phyloP scores from a whole-genome alignment of 2,888 invertebrate genomes.

The Volucella bombylans region DNA sequence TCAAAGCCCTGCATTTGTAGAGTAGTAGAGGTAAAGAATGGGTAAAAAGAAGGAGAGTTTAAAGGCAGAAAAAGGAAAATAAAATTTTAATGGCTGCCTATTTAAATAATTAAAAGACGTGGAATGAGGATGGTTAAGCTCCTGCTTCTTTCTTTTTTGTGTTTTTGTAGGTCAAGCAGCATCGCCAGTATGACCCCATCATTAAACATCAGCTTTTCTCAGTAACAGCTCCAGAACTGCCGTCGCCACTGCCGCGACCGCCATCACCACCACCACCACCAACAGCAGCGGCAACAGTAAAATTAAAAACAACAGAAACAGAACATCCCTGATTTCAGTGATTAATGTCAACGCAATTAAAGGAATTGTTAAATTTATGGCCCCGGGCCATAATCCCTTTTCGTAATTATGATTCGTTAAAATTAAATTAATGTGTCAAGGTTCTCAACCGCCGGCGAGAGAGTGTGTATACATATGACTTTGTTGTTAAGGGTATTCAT shows the following conservation, averaged over 20 bases:
- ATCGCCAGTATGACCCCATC: conserved; percentile 42
- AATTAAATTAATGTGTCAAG: no score
- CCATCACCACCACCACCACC: neutral
- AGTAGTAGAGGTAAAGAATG: conserved; percentile 1
- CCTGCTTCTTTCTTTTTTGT: conserved; percentile 11
- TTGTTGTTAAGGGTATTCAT: no score
- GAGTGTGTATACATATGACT: no score
- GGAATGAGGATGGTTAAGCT: conserved; percentile 50
- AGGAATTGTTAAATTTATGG: conserved; percentile 72
- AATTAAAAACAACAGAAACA: neutral
- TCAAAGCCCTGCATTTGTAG: neutral
- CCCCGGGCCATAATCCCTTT: conserved; percentile 54
- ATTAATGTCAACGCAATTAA: conserved; percentile 73
- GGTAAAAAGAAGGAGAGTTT: neutral
- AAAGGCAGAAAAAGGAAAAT: conserved; percentile 16
- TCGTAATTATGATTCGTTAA: conserved; percentile 55
- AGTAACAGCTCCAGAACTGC: neutral
- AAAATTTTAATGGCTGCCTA: conserved; percentile 68
- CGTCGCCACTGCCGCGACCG: conserved; percentile 25
- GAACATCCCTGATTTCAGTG: conserved; percentile 44
- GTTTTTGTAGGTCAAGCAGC: conserved; percentile 67
- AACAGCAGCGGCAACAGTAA: conserved; percentile 12
- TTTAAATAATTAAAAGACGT: conserved; percentile 72
- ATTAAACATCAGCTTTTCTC: conserved; percentile 68
- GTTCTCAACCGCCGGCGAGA: no score